Percentiles rank a stretch among this genome's conserved stretches.
Conservation (phyloP, 2,888 invertebrate species). For the Nemapogon koenigi region DNA sequence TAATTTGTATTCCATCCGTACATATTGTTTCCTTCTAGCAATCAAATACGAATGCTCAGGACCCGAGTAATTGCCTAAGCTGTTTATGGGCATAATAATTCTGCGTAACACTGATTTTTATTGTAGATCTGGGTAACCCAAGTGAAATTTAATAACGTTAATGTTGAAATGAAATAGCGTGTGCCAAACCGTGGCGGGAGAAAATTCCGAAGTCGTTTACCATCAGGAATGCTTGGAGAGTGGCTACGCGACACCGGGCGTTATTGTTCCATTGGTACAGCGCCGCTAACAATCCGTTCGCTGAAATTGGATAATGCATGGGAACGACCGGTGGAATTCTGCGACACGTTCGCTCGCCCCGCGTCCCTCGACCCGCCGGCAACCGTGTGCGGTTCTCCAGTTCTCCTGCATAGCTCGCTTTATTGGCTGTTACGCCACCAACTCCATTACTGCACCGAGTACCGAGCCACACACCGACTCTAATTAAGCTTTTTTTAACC, state of each 20-base stretch:
- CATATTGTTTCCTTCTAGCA: too few species aligned
- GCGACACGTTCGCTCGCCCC: conserved; percentile 33
- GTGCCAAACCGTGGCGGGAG: too few species aligned
- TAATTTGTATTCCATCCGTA: too few species aligned
- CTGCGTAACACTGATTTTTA: too few species aligned
- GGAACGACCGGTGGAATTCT: conserved; percentile 45
- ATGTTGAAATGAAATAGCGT: too few species aligned
- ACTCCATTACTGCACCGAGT: not conserved
- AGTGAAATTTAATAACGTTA: too few species aligned
- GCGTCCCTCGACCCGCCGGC: too few species aligned
- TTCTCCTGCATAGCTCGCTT: conserved; percentile 53
- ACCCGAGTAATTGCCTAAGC: too few species aligned
- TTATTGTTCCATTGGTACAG: conserved; percentile 33
- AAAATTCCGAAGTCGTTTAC: conserved; percentile 38
- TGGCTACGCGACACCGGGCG: conserved; percentile 42
- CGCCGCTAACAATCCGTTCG: conserved; percentile 26
- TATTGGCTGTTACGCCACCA: conserved; percentile 50
- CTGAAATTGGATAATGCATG: conserved; percentile 62
- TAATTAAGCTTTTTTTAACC: conserved; percentile 1
- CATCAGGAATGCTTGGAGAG: conserved; percentile 26
- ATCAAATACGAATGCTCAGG: too few species aligned
- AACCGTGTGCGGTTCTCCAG: not conserved
- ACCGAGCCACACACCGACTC: not conserved
- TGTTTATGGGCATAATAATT: too few species aligned
- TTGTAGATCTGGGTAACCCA: too few species aligned